Evolutionary conservation across 2,888 invertebrate species (phyloP).

Genomic region (Caenorhabditis uteleia): DNA sequence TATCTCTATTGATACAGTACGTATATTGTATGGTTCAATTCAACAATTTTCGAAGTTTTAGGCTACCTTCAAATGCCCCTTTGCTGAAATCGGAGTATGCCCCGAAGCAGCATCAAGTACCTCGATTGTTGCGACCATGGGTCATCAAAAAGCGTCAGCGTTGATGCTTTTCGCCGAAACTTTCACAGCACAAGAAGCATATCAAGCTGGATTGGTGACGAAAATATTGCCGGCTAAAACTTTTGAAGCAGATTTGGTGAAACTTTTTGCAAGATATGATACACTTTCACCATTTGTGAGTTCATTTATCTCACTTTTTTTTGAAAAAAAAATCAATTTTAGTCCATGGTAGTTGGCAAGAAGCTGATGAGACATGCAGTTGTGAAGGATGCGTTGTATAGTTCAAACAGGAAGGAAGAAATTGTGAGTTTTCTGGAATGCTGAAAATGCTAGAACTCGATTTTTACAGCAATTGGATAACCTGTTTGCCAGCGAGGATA

Average conservation of each 20-base stretch:
- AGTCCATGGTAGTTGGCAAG: conserved; percentile 43
- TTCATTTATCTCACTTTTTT: background rate
- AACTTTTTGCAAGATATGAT: conserved; percentile 26
- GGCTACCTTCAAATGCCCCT: conserved; percentile 58
- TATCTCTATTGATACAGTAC: conserved; percentile 83
- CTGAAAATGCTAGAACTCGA: too few relatives aligned
- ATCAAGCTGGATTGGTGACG: conserved; percentile 80
- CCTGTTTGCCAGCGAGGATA: conserved; percentile 33
- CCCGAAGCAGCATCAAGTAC: conserved; percentile 58
- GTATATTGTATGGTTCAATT: background rate
- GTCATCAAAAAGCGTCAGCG: conserved; percentile 78
- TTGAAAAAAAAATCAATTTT: conserved; percentile 3
- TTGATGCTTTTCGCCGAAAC: conserved; percentile 78
- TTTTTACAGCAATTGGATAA: conserved; percentile 11
- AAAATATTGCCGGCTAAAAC: conserved; percentile 70
- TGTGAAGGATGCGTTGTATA: conserved; percentile 26
- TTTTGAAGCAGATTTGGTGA: conserved; percentile 31
- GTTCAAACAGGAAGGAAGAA: conserved; percentile 39
- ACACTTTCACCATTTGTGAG: conserved; percentile 37
- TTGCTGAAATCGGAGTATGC: conserved; percentile 54
- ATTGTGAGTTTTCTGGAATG: background rate
- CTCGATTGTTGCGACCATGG: conserved; percentile 70
- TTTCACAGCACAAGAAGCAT: conserved; percentile 82
- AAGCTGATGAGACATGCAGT: conserved; percentile 30
- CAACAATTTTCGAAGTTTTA: conserved; percentile 13